phyloP scores from a whole-genome alignment of 2,888 invertebrate genomes.

The Hipparchia semele region DNA sequence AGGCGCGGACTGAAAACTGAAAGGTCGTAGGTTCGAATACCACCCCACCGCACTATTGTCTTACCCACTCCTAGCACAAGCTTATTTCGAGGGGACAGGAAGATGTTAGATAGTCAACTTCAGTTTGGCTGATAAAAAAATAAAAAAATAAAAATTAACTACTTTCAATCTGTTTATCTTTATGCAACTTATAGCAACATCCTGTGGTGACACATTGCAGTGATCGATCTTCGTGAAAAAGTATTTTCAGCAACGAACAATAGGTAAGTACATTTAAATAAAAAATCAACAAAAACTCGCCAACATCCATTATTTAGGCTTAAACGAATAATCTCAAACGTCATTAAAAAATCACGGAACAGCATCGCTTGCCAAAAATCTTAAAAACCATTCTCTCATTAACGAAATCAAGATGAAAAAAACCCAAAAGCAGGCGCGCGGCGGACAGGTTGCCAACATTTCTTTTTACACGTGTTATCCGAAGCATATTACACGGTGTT shows the following conservation, averaged over 20 bases:
- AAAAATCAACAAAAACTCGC: slow-evolving; percentile 7
- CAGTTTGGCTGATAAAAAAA: too few species aligned
- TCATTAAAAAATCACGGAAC: slow-evolving; percentile 13
- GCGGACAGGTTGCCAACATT: slow-evolving; percentile 14
- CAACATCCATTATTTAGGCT: slow-evolving; percentile 10
- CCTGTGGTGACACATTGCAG: too few species aligned
- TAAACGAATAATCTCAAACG: slow-evolving; percentile 2
- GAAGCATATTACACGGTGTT: slow-evolving; percentile 66
- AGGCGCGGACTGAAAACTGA: too few species aligned
- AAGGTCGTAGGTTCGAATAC: too few species aligned
- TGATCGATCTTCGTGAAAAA: too few species aligned
- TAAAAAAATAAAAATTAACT: too few species aligned
- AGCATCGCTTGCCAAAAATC: slow-evolving; percentile 12
- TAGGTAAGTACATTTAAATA: background rate
- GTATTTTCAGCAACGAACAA: background rate
- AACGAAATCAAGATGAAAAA: slow-evolving; percentile 2
- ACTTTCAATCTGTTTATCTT: too few species aligned
- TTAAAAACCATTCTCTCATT: slow-evolving; percentile 3
- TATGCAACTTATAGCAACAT: too few species aligned
- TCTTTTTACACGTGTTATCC: slow-evolving; percentile 43
- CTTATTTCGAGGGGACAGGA: too few species aligned
- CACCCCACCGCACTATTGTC: too few species aligned
- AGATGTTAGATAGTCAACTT: too few species aligned
- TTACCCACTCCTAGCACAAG: too few species aligned
- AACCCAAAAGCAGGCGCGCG: background rate